These are phyloP conservation scores for Xiphophorus maculatus DNA, from an alignment of 2,113 vertebrate species.

Conservation along the genomic window DNA sequence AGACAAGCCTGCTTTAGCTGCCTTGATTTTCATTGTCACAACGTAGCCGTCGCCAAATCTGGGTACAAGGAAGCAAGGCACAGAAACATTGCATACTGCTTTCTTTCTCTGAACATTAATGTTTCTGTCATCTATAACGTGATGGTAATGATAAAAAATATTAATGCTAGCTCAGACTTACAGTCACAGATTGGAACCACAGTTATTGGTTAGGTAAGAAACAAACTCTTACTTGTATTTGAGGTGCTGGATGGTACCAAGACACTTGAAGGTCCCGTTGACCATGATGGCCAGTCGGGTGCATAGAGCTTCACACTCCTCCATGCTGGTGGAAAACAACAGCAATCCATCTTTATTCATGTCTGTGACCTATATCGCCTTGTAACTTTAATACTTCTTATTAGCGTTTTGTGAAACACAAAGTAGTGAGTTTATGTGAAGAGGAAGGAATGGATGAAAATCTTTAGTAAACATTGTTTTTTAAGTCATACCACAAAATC, in stretches of 20 bases:
- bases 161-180: not conserved
- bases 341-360: conserved; percentile 29
- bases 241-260: conserved; percentile 95
- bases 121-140: not conserved
- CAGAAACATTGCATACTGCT: not conserved
- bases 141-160: not conserved
- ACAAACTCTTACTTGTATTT: conserved; percentile 89
- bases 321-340: conserved; percentile 84
- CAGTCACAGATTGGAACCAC: not conserved
- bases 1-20: conserved; percentile 78
- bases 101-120: not conserved
- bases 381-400: not conserved
- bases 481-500: too few relatives aligned
- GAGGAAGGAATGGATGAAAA: not conserved
- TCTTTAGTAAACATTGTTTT: too few relatives aligned
- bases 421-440: not conserved
- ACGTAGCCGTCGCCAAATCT: conserved; percentile 97
- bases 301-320: conserved; percentile 96
- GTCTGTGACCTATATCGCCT: not conserved
- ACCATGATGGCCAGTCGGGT: conserved; percentile 98
- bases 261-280: conserved; percentile 93
- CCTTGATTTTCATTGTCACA: conserved; percentile 93
- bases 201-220: not conserved
- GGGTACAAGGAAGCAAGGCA: not conserved
- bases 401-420: not conserved